These are phyloP conservation scores for Pelusios castaneus DNA, from an alignment of 2,113 vertebrate genomes.

Conservation along the genomic window DNA sequence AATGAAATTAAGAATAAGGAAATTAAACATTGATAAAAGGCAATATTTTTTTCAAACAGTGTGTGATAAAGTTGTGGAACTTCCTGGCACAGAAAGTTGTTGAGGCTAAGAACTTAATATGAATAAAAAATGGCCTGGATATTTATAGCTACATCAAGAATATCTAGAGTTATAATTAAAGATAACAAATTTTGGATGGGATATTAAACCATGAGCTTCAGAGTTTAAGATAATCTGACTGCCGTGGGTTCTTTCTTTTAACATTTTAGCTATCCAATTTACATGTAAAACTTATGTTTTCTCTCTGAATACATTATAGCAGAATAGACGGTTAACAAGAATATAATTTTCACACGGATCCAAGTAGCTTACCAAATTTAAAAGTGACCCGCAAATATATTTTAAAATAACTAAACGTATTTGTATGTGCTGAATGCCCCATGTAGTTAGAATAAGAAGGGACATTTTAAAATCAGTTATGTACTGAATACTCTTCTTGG, in stretches of 20 bases:
- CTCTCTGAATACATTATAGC: neutral
- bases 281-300: neutral
- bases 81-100: too few relatives aligned
- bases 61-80: too few relatives aligned
- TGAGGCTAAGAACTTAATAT: too few relatives aligned
- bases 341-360: neutral
- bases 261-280: neutral
- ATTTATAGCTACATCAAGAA: neutral
- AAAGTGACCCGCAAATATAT: neutral
- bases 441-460: neutral
- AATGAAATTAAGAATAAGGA: too few relatives aligned
- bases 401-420: neutral
- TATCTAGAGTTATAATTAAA: neutral
- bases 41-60: too few relatives aligned
- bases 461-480: neutral
- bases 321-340: conserved; percentile 34
- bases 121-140: neutral
- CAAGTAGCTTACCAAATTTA: conserved; percentile 11
- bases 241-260: neutral
- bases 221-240: neutral
- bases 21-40: too few relatives aligned
- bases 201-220: neutral
- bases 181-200: neutral
- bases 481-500: neutral
- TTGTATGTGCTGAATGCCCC: neutral